Evolutionary conservation across 2,113 vertebrate species (phyloP), one percentile per base, ranked within the genome.

Genomic region (Phrynocephalus versicolor): DNA sequence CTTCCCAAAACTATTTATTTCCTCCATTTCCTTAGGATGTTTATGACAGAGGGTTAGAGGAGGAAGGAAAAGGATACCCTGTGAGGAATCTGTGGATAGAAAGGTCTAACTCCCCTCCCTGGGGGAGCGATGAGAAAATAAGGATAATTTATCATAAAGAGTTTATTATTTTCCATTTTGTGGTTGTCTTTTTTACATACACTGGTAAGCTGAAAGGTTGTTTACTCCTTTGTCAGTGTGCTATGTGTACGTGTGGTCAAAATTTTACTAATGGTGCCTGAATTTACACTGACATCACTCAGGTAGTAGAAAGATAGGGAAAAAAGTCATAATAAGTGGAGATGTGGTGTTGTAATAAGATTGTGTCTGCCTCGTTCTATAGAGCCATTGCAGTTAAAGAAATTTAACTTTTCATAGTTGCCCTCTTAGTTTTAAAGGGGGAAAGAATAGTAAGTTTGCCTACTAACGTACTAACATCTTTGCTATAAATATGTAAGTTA

Each of bases 201-300:
- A 91, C 91, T 93, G 94, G 95, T 93, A 95, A 93, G 89, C 93
- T 93, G 94, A 93, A 94, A 91, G 95, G 94, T 95, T 96, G 91
- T 95, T 95, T 95, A 94, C 93, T 92, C 94, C 92, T 94, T 93
- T 92, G 96, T 96, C 95, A 94, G 95, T 95, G 95, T 95, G 96
- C 96, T 94, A 94, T 94, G 95, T 94, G 87, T 93, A 94, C 94
- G 96, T 96, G 86, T 93, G 96, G 95, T 96, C 95, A 92, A 94
- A 95, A 96, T 94, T 93, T 92, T 94, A 95, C 96, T 97, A 92
- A 96, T 94, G 96, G 96, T 97, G 97, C 97, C 97, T 97, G 97
- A 96, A 96, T 96, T 96, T 95, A 91, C 95, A 96, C 96, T 96
- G 96, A 96, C 96, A 95, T 96, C 97, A 96, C 97, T 97, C 97